These are phyloP conservation scores for Phylloscopus trochilus DNA, from an alignment of 2,113 vertebrate species.

Conservation along the genomic window DNA sequence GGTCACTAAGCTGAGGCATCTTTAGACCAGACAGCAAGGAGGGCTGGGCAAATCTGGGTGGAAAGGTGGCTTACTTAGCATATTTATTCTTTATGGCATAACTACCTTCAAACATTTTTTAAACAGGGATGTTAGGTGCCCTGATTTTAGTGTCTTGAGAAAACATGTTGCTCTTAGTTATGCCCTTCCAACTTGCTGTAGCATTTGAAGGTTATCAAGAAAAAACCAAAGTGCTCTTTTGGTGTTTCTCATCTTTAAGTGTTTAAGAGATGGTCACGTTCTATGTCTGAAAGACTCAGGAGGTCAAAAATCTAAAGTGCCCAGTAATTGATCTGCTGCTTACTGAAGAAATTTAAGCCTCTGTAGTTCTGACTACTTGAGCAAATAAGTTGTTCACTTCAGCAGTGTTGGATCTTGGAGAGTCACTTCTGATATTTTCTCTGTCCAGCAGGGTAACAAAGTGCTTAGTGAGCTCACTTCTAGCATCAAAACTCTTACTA, in stretches of 20 bases:
- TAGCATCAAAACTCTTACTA: neutral
- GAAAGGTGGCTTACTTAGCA: neutral
- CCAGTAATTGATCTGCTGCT: neutral
- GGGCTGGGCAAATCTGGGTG: neutral
- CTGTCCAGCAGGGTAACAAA: neutral
- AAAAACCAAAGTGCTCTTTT: neutral
- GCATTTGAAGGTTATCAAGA: neutral
- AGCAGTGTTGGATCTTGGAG: neutral
- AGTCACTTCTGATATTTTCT: neutral
- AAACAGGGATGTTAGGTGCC: neutral
- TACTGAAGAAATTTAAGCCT: neutral
- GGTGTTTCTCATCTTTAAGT: neutral
- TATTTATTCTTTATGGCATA: neutral
- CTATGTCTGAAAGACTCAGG: neutral
- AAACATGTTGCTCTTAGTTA: neutral
- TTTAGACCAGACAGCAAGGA: neutral
- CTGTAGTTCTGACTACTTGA: neutral
- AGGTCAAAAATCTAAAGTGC: neutral
- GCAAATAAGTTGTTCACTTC: neutral
- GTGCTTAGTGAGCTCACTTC: neutral
- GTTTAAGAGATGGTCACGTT: neutral
- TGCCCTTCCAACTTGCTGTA: neutral
- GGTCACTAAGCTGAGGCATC: neutral
- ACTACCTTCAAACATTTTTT: neutral
- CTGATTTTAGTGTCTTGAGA: neutral